Evolutionary conservation across 2,113 vertebrate genomes (phyloP).

Genomic region (Gnathonemus echidnorhynchus): DNA sequence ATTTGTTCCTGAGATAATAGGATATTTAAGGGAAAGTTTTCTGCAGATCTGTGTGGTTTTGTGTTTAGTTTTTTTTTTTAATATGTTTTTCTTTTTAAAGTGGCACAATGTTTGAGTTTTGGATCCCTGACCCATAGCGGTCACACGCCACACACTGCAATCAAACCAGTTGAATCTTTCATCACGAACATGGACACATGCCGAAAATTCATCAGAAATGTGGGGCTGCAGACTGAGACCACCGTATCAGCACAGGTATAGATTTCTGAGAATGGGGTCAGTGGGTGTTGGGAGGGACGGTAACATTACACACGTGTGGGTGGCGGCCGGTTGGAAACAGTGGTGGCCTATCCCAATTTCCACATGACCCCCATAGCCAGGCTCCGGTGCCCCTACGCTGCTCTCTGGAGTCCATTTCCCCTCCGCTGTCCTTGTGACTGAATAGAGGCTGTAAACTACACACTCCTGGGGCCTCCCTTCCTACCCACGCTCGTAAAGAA

Average conservation of each 20-base stretch:
- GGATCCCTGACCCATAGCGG: background rate
- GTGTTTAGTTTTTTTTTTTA: background rate
- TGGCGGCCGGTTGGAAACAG: background rate
- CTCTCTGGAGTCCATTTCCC: background rate
- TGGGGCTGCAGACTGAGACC: background rate
- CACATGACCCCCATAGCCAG: background rate
- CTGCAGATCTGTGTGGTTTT: background rate
- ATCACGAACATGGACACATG: background rate
- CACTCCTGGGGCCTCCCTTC: background rate
- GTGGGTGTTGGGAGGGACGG: background rate
- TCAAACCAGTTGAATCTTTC: background rate
- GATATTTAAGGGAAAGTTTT: background rate
- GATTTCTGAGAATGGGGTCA: background rate
- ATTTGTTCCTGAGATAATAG: background rate
- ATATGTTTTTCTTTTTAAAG: background rate
- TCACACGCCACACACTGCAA: background rate
- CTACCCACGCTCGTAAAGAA: background rate
- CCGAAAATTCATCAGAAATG: background rate
- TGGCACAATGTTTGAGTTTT: background rate
- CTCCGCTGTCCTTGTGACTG: background rate
- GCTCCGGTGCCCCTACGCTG: background rate
- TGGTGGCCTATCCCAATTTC: background rate
- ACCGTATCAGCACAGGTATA: background rate
- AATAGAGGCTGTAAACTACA: background rate
- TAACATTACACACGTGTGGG: background rate